phyloP scores from a whole-genome alignment of 2,113 vertebrate genomes.

The Scalopus aquaticus region DNA sequence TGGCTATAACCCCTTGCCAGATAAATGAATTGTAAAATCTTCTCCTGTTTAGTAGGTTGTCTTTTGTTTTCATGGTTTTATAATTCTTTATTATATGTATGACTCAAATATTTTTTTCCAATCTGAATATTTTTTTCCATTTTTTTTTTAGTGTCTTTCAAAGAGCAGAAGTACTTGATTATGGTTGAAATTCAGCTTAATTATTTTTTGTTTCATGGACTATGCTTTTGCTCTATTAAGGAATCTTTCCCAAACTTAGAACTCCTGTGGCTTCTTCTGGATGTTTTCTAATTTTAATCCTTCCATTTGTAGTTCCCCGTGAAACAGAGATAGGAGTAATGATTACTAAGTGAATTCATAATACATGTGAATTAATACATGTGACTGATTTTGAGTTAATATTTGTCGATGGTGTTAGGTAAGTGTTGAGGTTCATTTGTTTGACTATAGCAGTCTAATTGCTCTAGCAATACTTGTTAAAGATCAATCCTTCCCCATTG shows the following conservation, averaged over 20 bases:
- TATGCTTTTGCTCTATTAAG: neutral
- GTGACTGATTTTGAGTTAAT: neutral
- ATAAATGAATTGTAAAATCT: no score
- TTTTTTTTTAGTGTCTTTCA: neutral
- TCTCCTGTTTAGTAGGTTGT: no score
- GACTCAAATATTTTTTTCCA: neutral
- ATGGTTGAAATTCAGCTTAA: neutral
- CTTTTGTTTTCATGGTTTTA: no score
- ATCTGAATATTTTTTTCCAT: neutral
- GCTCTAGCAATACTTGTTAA: neutral
- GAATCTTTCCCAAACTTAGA: neutral
- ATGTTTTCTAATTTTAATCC: neutral
- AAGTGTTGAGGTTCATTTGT: neutral
- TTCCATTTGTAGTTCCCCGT: neutral
- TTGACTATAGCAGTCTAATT: neutral
- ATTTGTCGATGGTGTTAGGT: neutral
- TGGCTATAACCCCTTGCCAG: no score
- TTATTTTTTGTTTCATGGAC: neutral
- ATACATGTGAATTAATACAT: neutral
- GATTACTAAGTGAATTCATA: constrained; percentile 5
- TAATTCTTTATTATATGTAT: neutral
- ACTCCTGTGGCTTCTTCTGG: neutral
- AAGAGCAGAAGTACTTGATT: neutral
- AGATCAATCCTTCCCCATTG: neutral
- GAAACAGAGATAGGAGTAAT: neutral